Base-by-base conservation (phyloP, 92 coral and sea anemone genomes). In the Epizoanthus illoricatus region DNA sequence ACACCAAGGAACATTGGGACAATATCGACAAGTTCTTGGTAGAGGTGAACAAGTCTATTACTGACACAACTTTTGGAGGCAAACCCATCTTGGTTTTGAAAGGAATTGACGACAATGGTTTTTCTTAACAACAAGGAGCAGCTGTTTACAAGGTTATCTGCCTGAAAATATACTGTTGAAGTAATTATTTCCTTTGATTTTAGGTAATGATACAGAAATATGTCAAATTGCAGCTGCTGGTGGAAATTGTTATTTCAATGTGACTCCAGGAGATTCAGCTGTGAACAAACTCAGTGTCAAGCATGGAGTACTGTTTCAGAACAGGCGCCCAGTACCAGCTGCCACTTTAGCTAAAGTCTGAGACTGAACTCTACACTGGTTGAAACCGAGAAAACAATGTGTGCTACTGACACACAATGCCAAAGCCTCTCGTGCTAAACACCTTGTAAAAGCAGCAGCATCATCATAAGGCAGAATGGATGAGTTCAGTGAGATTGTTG, bases 171-270 rank as follows among this genome's bases (percentile, higher is more conserved):
- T 28, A 2, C 36, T 28, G 36, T 28, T 28, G 36, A 28, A 28
- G 36, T 28, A 28, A 28, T 28, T 28, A 28, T 28, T 28, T 28
- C 36, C 36, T 28, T 28, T 28, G 36, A 1, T 28, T 28, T 28
- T 28, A 28, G 36, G 36, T 28, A 28, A 28, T 28, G 36, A 28
- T n/a, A n/a, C 90, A 28, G 91, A 88, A 60, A 88, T 88, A 19
- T 65, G 75, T 40, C 88, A 88, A 67, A 84, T 88, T 79, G 88
- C 91, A 10, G 91, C 86, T 1, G 85, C 88, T n/a, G 91, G 76
- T 79, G 88, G 88, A 0, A 28, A 12, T 20, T 85, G 80, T 19
- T 79, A 71, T 12, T 70, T 88, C 81, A 52, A 59, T 59, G 72
- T 88, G 10, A 28, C 86, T 19, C 62, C 83, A 7, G 88, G 67